phyloP scores from a whole-genome alignment of 2,113 vertebrate species.

The Trachemys scripta region DNA sequence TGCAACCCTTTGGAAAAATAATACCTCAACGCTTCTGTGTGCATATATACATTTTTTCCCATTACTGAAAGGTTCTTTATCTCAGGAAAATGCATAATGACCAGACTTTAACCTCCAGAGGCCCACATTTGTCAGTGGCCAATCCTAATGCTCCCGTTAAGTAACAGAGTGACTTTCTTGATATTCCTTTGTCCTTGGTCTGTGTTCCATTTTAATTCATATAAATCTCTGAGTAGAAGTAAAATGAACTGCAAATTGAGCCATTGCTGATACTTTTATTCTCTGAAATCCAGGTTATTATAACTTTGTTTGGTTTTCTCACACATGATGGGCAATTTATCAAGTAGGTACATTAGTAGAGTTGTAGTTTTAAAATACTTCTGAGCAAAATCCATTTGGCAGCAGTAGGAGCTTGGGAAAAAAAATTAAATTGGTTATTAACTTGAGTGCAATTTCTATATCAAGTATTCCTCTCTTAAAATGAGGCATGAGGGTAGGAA shows the following conservation, averaged over 20 bases:
- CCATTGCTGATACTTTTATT: slow-evolving; percentile 66
- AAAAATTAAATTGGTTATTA: slow-evolving; percentile 68
- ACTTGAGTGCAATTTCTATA: slow-evolving; percentile 54
- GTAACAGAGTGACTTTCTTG: slow-evolving; percentile 53
- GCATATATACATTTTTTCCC: slow-evolving; percentile 18
- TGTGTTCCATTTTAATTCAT: slow-evolving; percentile 64
- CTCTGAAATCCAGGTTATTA: slow-evolving; percentile 72
- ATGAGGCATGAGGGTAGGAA: slow-evolving; percentile 46
- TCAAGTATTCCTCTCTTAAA: slow-evolving; percentile 45
- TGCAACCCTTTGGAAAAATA: slow-evolving; percentile 5
- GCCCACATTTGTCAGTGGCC: slow-evolving; percentile 63
- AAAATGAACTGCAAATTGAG: slow-evolving; percentile 70
- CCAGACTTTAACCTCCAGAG: slow-evolving; percentile 73
- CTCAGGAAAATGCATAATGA: slow-evolving; percentile 66
- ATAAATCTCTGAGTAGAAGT: slow-evolving; percentile 59
- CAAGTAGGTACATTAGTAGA: slow-evolving; percentile 73
- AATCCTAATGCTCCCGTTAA: slow-evolving; percentile 56
- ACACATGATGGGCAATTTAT: slow-evolving; percentile 75
- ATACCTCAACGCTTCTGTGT: slow-evolving; percentile 36
- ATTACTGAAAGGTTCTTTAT: slow-evolving; percentile 72
- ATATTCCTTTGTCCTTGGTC: slow-evolving; percentile 71
- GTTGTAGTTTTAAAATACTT: slow-evolving; percentile 60
- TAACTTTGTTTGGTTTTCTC: slow-evolving; percentile 77
- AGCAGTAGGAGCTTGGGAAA: slow-evolving; percentile 40
- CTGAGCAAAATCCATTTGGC: slow-evolving; percentile 65